Base-by-base conservation (phyloP, 2,888 invertebrate species). In the Cephus spinipes region DNA sequence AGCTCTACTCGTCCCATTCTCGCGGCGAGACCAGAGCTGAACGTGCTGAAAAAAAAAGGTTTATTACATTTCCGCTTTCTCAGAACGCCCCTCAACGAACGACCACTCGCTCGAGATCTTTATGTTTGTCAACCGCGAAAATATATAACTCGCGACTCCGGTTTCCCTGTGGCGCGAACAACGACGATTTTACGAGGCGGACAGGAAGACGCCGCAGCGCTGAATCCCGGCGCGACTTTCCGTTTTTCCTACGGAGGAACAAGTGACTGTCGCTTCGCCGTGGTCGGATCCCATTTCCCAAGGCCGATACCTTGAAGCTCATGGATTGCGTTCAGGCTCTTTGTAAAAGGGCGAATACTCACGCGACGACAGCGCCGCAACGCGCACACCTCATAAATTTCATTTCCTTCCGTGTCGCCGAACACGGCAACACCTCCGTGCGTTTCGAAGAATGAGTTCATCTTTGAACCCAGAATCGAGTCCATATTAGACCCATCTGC, bases 401-500 rank as follows among this genome's bases (percentile, higher is more conserved):
- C 79, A 82, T 87, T 88, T 85, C 81, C 79, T 88, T 88, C 87
- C 88, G 79, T 81, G 82, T 81, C 83, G 84, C 77, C 84, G 86
- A 73, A 82, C 86, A 86, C 68, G 69, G 75, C 76, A 78, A 83
- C 83, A 81, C 79, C 83, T 81, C 81, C 81, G 79, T 78, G 80
- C 73, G 73, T 79, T 73, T 33, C 31, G 85, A 87, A 88, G 88
- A 89, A 89, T 88, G 87, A 90, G 90, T 89, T 89, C 87, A 89
- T 88, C 82, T 83, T 81, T 79, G 78, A 80, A 69, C 32, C 85
- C 81, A 83, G 86, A 89, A 90, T 89, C 86, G 89, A 91, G 90
- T 90, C 87, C 89, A 90, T 90, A 90, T 90, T 90, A 87, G 89
- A 77, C 86, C 88, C 91, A 91, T 91, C 91, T 91, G 91, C 88